Percentiles rank a stretch among this genome's conserved stretches.
Evolutionary conservation across 30 jellyfish, hydroid and myxozoan species (phyloP).

Genomic region (Catostylus mosaicus): DNA sequence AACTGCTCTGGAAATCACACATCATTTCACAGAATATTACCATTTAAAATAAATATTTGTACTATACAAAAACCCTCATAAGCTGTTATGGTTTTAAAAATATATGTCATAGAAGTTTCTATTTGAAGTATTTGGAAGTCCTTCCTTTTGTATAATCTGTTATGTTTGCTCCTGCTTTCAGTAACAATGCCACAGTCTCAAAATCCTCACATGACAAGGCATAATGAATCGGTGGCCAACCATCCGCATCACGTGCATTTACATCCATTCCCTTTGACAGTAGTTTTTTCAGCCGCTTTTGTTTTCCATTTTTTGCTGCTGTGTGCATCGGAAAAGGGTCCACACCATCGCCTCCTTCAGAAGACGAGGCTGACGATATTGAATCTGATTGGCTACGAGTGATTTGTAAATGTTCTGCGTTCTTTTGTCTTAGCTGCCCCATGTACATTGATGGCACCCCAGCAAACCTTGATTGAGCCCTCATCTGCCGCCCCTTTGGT

Average conservation of each 20-base stretch:
- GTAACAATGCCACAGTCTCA: conserved; percentile 68
- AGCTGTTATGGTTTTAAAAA: no score
- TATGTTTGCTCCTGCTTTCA: conserved; percentile 74
- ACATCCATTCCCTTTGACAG: conserved; percentile 62
- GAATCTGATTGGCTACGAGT: conserved; percentile 46
- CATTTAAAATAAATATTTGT: no score
- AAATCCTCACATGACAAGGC: conserved; percentile 74
- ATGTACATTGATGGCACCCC: conserved; percentile 62
- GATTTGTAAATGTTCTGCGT: conserved; percentile 25
- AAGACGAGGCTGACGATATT: conserved; percentile 58
- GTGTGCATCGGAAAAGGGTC: conserved; percentile 66
- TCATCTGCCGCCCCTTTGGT: conserved; percentile 24
- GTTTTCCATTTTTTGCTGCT: conserved; percentile 67
- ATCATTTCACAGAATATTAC: no score
- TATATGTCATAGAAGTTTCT: no score
- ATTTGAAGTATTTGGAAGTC: conserved; percentile 74
- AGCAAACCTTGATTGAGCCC: conserved; percentile 60
- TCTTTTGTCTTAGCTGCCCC: conserved; percentile 35
- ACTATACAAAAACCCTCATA: no score
- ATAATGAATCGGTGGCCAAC: conserved; percentile 91
- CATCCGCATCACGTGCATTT: conserved; percentile 67
- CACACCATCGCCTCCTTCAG: conserved; percentile 35
- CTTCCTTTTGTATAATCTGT: conserved; percentile 72
- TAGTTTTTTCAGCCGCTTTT: conserved; percentile 32
- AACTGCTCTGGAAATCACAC: no score